Evolutionary conservation across 2,113 vertebrate species (phyloP), one percentile per base, ranked within the genome.

Genomic region (Prionailurus viverrinus): DNA sequence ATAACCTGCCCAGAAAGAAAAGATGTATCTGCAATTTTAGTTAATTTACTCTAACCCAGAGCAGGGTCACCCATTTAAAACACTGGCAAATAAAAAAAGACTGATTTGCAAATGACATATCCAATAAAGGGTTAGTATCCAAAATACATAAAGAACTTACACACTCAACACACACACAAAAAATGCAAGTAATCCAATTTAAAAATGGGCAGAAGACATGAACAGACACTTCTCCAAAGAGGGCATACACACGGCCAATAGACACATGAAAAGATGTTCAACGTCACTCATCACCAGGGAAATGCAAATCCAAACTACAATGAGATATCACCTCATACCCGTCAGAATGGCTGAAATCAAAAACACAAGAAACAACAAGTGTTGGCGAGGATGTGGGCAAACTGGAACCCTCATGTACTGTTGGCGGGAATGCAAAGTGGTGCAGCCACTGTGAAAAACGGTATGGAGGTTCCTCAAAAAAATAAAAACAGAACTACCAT

Each of bases 1-100:
- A 95, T 1, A 80, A 36, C 65, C 53, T 95, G 27, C 63, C 69
- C 86, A 80, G 4, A 25, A 89, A 92, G 53, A 86, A 97, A 85
- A 97, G 78, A 93, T 8, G 2, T 41, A 92, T 63, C 58, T 86
- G 33, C 13, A 97, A 96, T 55, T 89, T 83, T 94, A 63, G 65
- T 27, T 84, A 14, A 97, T 94, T 92, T 84, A 74, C 83, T 96
- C 68, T 92, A 94, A 94, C 41, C n/a, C n/a, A 95, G 61, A 87
- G 88, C 53, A 96, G 36, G 36, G 97, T 61, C n/a, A 66, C 33
- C 15, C 45, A 91, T 93, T 94, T 94, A 91, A 98, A 97, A 96
- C 48, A 86, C 2, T 96, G 82, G 21, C 71, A 85, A 85, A 92
- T 31, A 89, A 61, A 51, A 98, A 98, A 94, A 91, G 39, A 71